Conservation (phyloP, 2,113 vertebrate genomes). For the Felis chaus region DNA sequence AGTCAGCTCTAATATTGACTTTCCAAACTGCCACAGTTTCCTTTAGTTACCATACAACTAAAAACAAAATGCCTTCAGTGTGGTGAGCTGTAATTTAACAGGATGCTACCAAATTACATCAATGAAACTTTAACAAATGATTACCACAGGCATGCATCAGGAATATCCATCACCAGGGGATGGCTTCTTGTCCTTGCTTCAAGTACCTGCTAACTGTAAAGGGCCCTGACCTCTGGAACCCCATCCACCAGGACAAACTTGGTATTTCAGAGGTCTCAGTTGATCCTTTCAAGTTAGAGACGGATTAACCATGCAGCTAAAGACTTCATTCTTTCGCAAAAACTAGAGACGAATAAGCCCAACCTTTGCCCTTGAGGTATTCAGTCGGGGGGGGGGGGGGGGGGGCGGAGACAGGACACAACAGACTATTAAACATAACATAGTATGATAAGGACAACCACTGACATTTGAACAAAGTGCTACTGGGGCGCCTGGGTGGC, state of each 20-base stretch:
- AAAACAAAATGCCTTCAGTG: slow-evolving; percentile 41
- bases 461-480: slow-evolving; percentile 26
- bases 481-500: not conserved
- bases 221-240: not conserved
- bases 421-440: slow-evolving; percentile 35
- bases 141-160: not conserved
- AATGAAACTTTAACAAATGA: slow-evolving; percentile 27
- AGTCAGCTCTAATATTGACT: slow-evolving; percentile 11
- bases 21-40: slow-evolving; percentile 47
- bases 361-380: slow-evolving; percentile 15
- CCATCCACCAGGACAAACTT: not conserved
- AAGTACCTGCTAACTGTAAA: not conserved
- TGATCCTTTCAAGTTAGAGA: slow-evolving; percentile 31
- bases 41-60: slow-evolving; percentile 48
- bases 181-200: not conserved
- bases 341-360: not conserved
- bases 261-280: not conserved
- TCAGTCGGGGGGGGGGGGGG: not conserved
- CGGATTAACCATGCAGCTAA: not conserved
- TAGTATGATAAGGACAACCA: slow-evolving; percentile 35
- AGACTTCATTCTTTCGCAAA: slow-evolving; percentile 36
- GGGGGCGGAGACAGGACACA: not conserved
- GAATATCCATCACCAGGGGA: not conserved
- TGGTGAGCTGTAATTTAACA: not conserved
- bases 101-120: slow-evolving; percentile 40